A percentile compares a stretch with the other conserved stretches of the same genome.
Evolutionary conservation across 2,113 vertebrate genomes (phyloP).

Genomic region (Sinocyclocheilus grahami): DNA sequence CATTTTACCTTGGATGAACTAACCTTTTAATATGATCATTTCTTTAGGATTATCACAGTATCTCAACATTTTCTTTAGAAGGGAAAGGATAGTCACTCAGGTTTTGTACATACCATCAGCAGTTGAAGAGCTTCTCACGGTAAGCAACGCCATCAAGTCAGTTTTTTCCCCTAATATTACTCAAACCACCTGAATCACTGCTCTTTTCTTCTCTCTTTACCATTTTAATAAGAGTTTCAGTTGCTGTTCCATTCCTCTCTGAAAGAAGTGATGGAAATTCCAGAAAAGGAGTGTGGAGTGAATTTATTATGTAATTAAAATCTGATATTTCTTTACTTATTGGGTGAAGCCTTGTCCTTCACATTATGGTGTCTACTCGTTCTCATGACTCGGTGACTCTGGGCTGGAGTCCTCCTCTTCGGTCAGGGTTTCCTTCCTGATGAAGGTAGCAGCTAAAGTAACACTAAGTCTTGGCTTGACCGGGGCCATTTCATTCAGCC

Average conservation of each 20-base stretch:
- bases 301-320: conserved; percentile 8
- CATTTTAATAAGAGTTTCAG: neutral
- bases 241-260: neutral
- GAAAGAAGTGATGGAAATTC: conserved; percentile 44
- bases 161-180: neutral
- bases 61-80: conserved; percentile 16
- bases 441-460: conserved; percentile 87
- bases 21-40: conserved; percentile 18
- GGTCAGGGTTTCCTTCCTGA: conserved; percentile 89
- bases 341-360: conserved; percentile 41
- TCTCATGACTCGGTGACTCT: conserved; percentile 86
- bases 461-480: conserved; percentile 90
- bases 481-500: conserved; percentile 88
- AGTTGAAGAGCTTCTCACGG: conserved; percentile 14
- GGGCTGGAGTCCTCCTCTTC: conserved; percentile 86
- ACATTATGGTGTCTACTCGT: conserved; percentile 68
- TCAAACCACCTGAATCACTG: neutral
- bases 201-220: neutral
- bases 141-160: conserved; percentile 28
- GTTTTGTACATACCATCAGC: conserved; percentile 50
- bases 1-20: neutral
- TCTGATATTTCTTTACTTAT: neutral
- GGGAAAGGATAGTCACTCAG: conserved; percentile 39
- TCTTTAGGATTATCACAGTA: conserved; percentile 42
- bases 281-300: conserved; percentile 11